Base-by-base conservation (phyloP, 2,888 invertebrate species). In the Heliconius cydno region DNA sequence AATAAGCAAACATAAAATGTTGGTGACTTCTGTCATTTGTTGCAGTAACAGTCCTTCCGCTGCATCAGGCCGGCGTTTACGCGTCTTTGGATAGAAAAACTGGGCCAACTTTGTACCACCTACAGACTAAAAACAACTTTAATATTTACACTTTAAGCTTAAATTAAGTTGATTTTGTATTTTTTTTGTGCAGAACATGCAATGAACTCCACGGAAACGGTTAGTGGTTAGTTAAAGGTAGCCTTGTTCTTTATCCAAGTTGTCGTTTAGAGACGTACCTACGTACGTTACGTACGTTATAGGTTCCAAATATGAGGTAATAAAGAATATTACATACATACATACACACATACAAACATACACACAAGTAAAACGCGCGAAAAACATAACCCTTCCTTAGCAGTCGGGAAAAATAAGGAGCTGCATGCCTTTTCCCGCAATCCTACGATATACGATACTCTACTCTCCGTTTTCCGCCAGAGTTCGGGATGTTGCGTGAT, bases 61-160 rank as follows among this genome's bases (percentile, higher is more conserved):
- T 80, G 81, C 82, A 22, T n/a, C 77, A 28, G 76, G 38, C 77
- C 66, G 57, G 66, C 76, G 65, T 80, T 80, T 22, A 65, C 73
- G 46, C 72, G 15, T 65, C 46, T 72, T 77, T 72, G n/a, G 19
- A 19, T 38, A 76, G 3, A 70, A 68, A 57, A 76, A 60, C n/a
- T 73, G 4, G 9, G 6, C 73, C 34, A 38, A 73, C 25, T 57
- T 9, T 60, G 15, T 15, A n/a, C 13, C 30, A 30, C 34, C 34
- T 13, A 38, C n/a, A 34, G 9, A 34, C 60, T 13, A 60, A 25
- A 60, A n/a, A 15, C n/a, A 73, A 38, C 73, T 60, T 38, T 60
- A 41, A 46, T 46, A 60, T 60, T 34, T 73, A 60, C n/a, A 25
- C n/a, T 15, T 73, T 13, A 60, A 34, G 22, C 57, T 30, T 34